A percentile compares a stretch with the other conserved stretches of the same genome.
Conservation (phyloP, 2,113 vertebrate species). For the Tetrax tetrax region DNA sequence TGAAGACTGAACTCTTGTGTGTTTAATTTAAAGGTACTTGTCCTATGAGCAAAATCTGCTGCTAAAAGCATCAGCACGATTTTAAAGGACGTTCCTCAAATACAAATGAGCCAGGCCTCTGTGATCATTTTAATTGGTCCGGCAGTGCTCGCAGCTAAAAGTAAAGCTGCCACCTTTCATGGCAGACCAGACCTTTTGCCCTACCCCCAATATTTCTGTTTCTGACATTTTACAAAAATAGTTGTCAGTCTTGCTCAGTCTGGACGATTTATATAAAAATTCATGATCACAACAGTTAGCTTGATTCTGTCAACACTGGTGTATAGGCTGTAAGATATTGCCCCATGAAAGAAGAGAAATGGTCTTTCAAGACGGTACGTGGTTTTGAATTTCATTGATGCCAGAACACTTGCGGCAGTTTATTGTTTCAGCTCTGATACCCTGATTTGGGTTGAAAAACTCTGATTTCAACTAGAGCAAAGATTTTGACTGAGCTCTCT, state of each 20-base stretch:
- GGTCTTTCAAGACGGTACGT: background rate
- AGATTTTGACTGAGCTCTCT: background rate
- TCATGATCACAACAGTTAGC: background rate
- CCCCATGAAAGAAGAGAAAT: background rate
- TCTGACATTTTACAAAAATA: background rate
- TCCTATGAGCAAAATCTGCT: background rate
- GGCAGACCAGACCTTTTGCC: background rate
- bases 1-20: background rate
- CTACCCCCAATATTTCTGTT: background rate
- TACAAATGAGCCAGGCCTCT: background rate
- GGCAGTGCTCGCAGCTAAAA: background rate
- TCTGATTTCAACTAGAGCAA: background rate
- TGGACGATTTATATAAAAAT: background rate
- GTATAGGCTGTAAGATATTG: background rate
- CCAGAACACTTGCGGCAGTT: rapidly evolving
- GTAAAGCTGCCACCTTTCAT: background rate
- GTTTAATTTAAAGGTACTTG: constrained; percentile 32
- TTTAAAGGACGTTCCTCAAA: background rate
- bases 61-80: background rate
- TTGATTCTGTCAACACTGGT: background rate
- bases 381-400: background rate
- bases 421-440: background rate
- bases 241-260: background rate
- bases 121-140: background rate
- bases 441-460: background rate